These are phyloP conservation scores for Scaptomyza montana DNA, from an alignment of 1,140 invertebrate genomes.

Conservation along the genomic window DNA sequence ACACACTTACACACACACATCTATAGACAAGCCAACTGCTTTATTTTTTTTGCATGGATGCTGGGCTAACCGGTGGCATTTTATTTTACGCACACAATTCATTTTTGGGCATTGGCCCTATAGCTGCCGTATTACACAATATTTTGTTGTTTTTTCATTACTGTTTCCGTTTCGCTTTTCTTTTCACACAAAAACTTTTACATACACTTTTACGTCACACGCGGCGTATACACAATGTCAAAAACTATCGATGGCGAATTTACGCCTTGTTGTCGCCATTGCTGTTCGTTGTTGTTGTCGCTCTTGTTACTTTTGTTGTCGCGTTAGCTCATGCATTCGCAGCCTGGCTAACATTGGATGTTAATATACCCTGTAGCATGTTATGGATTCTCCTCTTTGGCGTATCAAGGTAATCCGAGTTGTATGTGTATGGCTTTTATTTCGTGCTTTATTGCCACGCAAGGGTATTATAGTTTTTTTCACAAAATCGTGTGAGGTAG, in stretches of 20 bases:
- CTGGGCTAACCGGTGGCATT: constrained; percentile 67
- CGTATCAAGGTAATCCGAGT: not conserved
- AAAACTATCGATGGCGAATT: constrained; percentile 75
- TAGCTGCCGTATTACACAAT: constrained; percentile 40
- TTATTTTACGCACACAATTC: constrained; percentile 48
- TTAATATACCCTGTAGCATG: constrained; percentile 17
- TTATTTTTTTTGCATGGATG: constrained; percentile 22
- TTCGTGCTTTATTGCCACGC: not conserved
- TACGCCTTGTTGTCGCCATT: constrained; percentile 61
- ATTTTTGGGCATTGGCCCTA: constrained; percentile 43
- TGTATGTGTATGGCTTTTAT: not conserved
- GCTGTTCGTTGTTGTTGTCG: not conserved
- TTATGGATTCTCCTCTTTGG: not conserved
- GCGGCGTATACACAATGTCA: constrained; percentile 72
- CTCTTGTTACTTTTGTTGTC: constrained; percentile 10
- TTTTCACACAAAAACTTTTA: constrained; percentile 16
- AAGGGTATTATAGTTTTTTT: not conserved
- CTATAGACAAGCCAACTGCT: constrained; percentile 16
- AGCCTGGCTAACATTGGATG: constrained; percentile 24
- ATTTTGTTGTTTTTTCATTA: constrained; percentile 44
- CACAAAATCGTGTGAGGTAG: too few relatives aligned
- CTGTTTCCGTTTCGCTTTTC: constrained; percentile 7
- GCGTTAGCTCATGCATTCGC: constrained; percentile 63
- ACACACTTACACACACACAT: constrained; percentile 20
- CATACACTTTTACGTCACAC: constrained; percentile 4